These are phyloP conservation scores for Paralinhomoeus sp. DNA, from an alignment of 2,888 invertebrate species.

Conservation along the genomic window DNA sequence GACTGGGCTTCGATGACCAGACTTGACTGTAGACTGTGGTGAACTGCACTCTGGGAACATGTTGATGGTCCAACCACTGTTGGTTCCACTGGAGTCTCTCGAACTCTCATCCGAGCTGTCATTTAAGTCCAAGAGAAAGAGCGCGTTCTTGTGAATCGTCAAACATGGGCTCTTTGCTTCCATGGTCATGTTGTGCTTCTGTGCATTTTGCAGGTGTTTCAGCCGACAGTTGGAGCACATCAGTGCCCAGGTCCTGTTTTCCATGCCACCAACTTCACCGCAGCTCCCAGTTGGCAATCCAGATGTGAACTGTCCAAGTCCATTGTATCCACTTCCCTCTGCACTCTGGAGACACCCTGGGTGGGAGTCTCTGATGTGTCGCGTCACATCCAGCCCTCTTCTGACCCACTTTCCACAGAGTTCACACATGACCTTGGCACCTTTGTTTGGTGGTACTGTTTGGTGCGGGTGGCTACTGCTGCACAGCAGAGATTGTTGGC, in stretches of 20 bases:
- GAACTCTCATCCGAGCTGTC: constrained; percentile 12
- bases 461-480: too few species aligned
- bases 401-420: constrained; percentile 44
- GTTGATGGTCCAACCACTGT: constrained; percentile 39
- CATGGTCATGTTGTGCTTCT: too few species aligned
- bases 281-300: constrained; percentile 54
- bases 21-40: not conserved
- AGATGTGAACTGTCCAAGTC: constrained; percentile 58
- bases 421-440: constrained; percentile 43
- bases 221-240: constrained; percentile 74
- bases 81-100: constrained; percentile 50
- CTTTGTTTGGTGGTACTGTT: too few species aligned
- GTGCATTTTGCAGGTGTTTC: constrained; percentile 36
- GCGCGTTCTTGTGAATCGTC: constrained; percentile 72
- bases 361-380: constrained; percentile 70
- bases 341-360: constrained; percentile 70
- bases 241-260: constrained; percentile 47
- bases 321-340: constrained; percentile 70
- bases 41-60: constrained; percentile 11
- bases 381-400: constrained; percentile 47
- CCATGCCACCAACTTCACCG: too few species aligned
- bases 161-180: too few species aligned
- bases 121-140: constrained; percentile 60
- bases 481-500: not conserved
- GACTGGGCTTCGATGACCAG: not conserved